These are phyloP conservation scores for Isurus oxyrinchus DNA, from an alignment of 2,113 vertebrate species.

Conservation along the genomic window DNA sequence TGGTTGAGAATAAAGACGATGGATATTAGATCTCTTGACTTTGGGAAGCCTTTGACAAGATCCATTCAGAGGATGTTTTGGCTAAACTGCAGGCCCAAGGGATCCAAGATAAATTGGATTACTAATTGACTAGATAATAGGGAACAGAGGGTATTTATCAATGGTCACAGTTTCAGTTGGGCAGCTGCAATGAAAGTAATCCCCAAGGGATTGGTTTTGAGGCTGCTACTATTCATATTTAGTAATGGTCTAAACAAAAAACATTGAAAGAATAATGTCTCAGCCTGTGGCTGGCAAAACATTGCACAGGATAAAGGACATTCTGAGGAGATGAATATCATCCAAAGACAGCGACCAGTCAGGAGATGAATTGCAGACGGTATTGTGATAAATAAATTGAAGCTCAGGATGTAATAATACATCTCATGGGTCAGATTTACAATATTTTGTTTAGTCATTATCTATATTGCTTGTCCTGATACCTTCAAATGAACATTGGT, in stretches of 20 bases:
- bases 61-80: background rate
- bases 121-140: background rate
- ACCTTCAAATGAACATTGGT: background rate
- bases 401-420: background rate
- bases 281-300: background rate
- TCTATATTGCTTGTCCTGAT: background rate
- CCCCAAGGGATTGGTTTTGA: background rate
- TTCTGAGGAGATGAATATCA: background rate
- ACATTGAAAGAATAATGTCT: conserved; percentile 2
- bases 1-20: background rate
- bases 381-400: background rate
- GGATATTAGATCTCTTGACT: background rate
- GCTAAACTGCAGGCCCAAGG: background rate
- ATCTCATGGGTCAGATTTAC: background rate
- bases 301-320: background rate
- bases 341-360: background rate
- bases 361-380: background rate
- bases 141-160: background rate
- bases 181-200: background rate
- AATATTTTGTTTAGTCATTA: background rate
- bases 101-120: background rate
- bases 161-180: background rate
- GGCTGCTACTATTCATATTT: background rate
- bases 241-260: background rate
- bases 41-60: background rate